Base-by-base conservation (phyloP, 2,113 vertebrate species). In the Zapornia atra region DNA sequence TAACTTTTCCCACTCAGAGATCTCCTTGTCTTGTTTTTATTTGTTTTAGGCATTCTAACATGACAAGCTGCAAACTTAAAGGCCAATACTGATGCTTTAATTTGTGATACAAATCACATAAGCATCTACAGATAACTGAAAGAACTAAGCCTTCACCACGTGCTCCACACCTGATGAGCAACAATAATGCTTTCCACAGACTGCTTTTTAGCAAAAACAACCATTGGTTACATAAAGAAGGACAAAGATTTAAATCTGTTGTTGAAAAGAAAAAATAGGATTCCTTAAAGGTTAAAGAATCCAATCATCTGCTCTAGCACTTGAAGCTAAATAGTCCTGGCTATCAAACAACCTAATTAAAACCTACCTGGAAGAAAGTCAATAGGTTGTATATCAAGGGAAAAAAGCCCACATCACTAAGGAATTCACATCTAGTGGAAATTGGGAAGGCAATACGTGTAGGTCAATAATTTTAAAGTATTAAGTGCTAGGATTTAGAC, bases 211-310 rank as follows among this genome's bases (percentile, higher is more conserved):
- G 82, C 44, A 95, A 97, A 97, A 97, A 83, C 34, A 85, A 87
- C 90, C 92, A 64, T 94, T 86, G 40, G 53, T 88, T 94, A 42
- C 84, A 92, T 75, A 94, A 97, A 80, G 68, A 96, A 85, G 60
- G 81, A 44, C 31, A 70, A 94, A 88, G 76, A 88, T 85, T 93
- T 89, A 94, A 95, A 88, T 90, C 63, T 94, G 22, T 86, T 92
- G 82, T 70, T 91, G 83, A 96, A 90, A 51, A 94, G 63, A 97
- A 91, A 69, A 97, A 97, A 96, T 84, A 96, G 71, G 87, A 96
- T 96, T 94, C 89, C 95, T 97, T 92, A 97, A 94, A 92, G 86
- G 78, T 92, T 95, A 97, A 97, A 96, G 92, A 97, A 97, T 93
- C 91, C 71, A 96, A 96, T 97, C 72, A 92, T 65, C 65, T 84